Evolutionary conservation across 2,888 invertebrate species (phyloP).

Genomic region (Marronus borbonicus): DNA sequence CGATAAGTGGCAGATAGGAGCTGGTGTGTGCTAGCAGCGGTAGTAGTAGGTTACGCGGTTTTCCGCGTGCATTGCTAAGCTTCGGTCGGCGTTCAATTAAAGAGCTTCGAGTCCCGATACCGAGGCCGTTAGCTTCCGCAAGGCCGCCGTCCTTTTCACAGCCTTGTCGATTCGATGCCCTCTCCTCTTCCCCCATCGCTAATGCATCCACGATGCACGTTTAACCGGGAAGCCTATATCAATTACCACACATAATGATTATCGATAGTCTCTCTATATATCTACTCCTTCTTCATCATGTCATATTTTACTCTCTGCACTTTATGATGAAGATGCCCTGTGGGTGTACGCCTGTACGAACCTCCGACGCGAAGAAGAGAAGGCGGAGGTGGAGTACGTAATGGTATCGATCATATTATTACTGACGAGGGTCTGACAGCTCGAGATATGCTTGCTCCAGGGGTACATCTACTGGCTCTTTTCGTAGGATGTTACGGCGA

Average conservation of each 20-base stretch:
- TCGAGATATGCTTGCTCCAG: conserved; percentile 1
- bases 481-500: background rate
- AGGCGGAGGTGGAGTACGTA: conserved; percentile 11
- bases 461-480: background rate
- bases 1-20: background rate
- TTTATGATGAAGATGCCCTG: conserved; percentile 6
- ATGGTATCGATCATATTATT: conserved; percentile 14
- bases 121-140: background rate
- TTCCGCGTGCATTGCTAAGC: conserved; percentile 14
- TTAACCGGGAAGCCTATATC: background rate
- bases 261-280: background rate
- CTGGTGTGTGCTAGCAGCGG: background rate
- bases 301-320: conserved; percentile 1
- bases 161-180: background rate
- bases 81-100: background rate
- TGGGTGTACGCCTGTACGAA: background rate
- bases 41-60: conserved; percentile 1
- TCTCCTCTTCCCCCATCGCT: background rate
- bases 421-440: conserved; percentile 15
- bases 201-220: background rate
- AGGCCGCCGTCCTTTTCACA: conserved; percentile 5
- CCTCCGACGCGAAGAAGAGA: background rate
- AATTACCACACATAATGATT: conserved; percentile 4
- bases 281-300: background rate
- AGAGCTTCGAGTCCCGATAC: background rate